These are phyloP conservation scores for Sphaerophoria rueppellii DNA, from an alignment of 2,888 invertebrate genomes.

Conservation along the genomic window DNA sequence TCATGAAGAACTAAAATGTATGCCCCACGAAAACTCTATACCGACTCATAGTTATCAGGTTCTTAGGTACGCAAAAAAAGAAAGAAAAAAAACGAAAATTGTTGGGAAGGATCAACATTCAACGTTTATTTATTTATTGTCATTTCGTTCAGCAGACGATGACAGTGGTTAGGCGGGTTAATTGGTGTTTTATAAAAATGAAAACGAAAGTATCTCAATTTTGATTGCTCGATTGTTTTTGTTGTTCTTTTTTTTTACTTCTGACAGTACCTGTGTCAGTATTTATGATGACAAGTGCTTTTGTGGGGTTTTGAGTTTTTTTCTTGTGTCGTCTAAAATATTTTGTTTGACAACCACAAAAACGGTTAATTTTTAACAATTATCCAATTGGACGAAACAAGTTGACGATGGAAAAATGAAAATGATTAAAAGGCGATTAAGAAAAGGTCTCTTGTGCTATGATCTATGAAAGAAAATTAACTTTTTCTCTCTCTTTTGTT, in stretches of 20 bases:
- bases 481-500: too few species aligned
- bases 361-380: slow-evolving; percentile 1
- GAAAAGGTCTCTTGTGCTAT: neutral
- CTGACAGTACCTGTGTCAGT: neutral
- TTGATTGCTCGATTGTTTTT: slow-evolving; percentile 26
- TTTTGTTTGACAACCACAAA: neutral
- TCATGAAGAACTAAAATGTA: too few species aligned
- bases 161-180: slow-evolving; percentile 60
- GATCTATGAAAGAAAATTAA: too few species aligned
- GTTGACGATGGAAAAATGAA: neutral
- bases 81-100: neutral
- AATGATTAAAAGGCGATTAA: slow-evolving; percentile 23
- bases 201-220: slow-evolving; percentile 59
- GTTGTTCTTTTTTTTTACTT: slow-evolving; percentile 1
- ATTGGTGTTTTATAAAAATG: slow-evolving; percentile 57
- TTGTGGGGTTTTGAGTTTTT: neutral
- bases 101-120: slow-evolving; percentile 13
- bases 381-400: slow-evolving; percentile 10
- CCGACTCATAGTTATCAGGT: too few species aligned
- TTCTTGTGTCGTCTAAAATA: neutral
- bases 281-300: slow-evolving; percentile 13
- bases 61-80: neutral
- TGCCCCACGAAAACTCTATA: too few species aligned
- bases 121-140: neutral
- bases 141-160: slow-evolving; percentile 22